Evolutionary conservation across 30 jellyfish, hydroid and myxozoan genomes (phyloP), one percentile per base, ranked within the genome.

Genomic region (Mastigias papua): DNA sequence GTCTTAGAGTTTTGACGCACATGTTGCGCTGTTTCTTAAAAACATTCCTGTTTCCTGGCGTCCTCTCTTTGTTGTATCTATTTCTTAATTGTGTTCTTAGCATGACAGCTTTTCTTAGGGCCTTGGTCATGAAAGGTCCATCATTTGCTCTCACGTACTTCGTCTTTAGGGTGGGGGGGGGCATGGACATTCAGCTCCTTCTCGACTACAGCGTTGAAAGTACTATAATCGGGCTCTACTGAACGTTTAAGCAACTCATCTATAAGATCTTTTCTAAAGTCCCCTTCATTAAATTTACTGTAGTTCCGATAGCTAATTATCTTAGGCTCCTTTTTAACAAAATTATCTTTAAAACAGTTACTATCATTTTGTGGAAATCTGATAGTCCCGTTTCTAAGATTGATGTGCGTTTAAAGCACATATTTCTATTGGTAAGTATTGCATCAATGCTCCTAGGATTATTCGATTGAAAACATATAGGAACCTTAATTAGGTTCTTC

Each of bases 331-430:
- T n/a, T n/a, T 8, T 57, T 22, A 57, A 57, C 29, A 57, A 57
- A 57, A 22, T 57, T 57, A 19, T 65, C 51, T 34, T 70, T 7
- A 70, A 34, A 25, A 70, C 65, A 34, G 65, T 70, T 2, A 70
- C 5, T 30, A 70, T 70, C 82, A 70, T 30, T 21, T 27, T 16
- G 32, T 70, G 65, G 21, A 70, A 32, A 65, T 70, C 82, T n/a
- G 64, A 70, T 16, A 70, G 30, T 33, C 82, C 64, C 21, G 64
- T 34, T 70, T 70, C 82, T 30, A 70, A 27, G 48, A 65, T 70
- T 25, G 64, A 25, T 70, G 64, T 30, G 82, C 32, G 20, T 57
- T 57, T 57, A 57, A 57, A 57, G 11, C n/a, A n/a, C n/a, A n/a
- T n/a, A n/a, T n/a, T n/a, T n/a, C n/a, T n/a, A n/a, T n/a, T n/a